Conservation (phyloP, 1,140 invertebrate genomes). For the Holcopasites calliopsidis region DNA sequence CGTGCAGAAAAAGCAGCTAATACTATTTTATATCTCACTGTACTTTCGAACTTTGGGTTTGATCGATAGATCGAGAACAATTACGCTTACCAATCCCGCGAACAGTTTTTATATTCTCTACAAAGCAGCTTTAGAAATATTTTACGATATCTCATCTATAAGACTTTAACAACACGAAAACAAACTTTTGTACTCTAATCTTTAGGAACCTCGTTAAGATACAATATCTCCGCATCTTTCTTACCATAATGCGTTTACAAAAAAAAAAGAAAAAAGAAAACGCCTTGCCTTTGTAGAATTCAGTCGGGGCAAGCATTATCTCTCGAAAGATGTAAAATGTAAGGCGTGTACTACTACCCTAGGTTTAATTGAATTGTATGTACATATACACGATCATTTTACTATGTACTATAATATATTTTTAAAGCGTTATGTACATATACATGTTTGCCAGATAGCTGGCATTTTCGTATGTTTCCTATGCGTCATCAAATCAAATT, state of each 20-base stretch:
- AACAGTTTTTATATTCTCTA: conserved; percentile 26
- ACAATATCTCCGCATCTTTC: conserved; percentile 1
- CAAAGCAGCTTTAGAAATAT: conserved; percentile 23
- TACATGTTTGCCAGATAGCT: conserved; percentile 44
- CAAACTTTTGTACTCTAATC: conserved; percentile 10
- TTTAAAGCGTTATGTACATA: conserved; percentile 70
- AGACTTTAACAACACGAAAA: background rate
- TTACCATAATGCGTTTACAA: conserved; percentile 2
- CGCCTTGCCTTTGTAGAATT: background rate
- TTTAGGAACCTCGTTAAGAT: conserved; percentile 7
- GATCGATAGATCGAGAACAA: conserved; percentile 30
- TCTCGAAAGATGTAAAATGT: conserved; percentile 50
- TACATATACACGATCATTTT: conserved; percentile 66
- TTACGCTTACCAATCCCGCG: conserved; percentile 43
- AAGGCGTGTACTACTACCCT: conserved; percentile 43
- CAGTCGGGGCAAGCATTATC: conserved; percentile 4
- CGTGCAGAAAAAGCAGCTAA: conserved; percentile 8
- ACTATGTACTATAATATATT: conserved; percentile 71
- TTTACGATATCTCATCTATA: conserved; percentile 10
- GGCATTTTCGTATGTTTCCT: conserved; percentile 47
- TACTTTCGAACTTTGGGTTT: conserved; percentile 23
- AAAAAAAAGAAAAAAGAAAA: background rate
- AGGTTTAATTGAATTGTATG: conserved; percentile 63
- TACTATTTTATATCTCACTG: background rate
- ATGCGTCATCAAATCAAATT: conserved; percentile 45